Conservation (phyloP, 2,113 vertebrate species). For the Ailuropoda melanoleuca region DNA sequence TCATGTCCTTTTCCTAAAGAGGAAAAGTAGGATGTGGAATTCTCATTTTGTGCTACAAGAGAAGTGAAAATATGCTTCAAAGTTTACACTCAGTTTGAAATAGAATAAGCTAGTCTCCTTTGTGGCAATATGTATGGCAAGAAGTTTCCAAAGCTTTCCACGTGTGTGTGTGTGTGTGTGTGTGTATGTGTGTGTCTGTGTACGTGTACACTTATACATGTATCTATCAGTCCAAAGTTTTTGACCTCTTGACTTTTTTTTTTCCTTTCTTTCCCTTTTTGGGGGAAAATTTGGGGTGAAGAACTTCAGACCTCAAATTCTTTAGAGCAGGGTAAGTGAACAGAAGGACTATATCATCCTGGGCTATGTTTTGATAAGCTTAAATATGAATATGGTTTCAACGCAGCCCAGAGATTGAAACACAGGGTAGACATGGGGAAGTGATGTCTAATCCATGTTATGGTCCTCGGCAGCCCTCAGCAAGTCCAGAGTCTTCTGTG, state of each 20-base stretch:
- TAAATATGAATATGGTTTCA: neutral
- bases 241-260: constrained; percentile 58
- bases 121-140: constrained; percentile 52
- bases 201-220: rapidly evolving
- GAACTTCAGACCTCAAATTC: neutral
- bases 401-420: neutral
- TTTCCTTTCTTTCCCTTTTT: constrained; percentile 53
- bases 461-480: neutral
- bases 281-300: neutral
- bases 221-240: constrained; percentile 20
- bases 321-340: neutral
- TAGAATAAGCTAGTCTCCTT: constrained; percentile 72
- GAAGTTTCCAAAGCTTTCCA: neutral
- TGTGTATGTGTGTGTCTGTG: neutral
- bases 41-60: neutral
- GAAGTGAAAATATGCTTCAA: constrained; percentile 28
- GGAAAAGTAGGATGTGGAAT: neutral
- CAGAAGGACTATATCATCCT: neutral
- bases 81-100: constrained; percentile 75
- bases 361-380: neutral
- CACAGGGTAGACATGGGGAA: neutral
- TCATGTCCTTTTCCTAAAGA: neutral
- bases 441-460: neutral
- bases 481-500: neutral
- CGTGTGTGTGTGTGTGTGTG: neutral